A percentile compares a stretch with the other conserved stretches of the same genome.
phyloP scores from a whole-genome alignment of 2,888 invertebrate genomes.

The Andrena praecox region DNA sequence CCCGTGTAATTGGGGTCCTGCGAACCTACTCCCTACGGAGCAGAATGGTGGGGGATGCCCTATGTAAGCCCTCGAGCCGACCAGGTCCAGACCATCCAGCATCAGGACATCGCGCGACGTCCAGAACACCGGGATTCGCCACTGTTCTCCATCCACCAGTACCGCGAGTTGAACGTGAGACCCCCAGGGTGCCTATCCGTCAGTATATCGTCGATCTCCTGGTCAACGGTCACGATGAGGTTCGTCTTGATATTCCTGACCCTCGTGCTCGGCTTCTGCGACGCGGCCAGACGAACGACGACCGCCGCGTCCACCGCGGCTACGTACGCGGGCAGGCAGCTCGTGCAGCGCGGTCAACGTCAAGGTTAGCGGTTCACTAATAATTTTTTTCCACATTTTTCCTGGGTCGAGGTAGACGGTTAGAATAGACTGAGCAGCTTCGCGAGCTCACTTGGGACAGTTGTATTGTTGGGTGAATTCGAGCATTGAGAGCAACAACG shows the following conservation, averaged over 20 bases:
- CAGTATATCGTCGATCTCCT: background rate
- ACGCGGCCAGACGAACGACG: conserved; percentile 59
- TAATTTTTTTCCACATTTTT: background rate
- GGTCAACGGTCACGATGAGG: conserved; percentile 41
- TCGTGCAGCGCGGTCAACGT: conserved; percentile 71
- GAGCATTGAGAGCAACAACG: too few species aligned
- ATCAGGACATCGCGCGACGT: conserved; percentile 82
- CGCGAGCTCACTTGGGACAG: too few species aligned
- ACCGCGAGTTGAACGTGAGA: conserved; percentile 15
- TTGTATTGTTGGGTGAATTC: too few species aligned
- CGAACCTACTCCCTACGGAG: conserved; percentile 75
- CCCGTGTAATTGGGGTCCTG: conserved; percentile 83
- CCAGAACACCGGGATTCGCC: conserved; percentile 55
- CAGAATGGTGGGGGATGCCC: conserved; percentile 83
- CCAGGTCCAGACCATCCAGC: conserved; percentile 84
- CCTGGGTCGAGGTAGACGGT: background rate
- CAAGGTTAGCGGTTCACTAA: conserved; percentile 72
- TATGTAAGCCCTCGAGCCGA: conserved; percentile 84
- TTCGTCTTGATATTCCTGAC: conserved; percentile 34
- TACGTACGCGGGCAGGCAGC: conserved; percentile 33
- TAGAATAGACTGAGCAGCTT: too few species aligned
- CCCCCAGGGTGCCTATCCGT: background rate
- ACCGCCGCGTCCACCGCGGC: conserved; percentile 41
- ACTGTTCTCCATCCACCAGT: conserved; percentile 29
- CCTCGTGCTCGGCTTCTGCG: conserved; percentile 46